Conservation (phyloP, 2,113 vertebrate genomes). For the Centropus unirufus region DNA sequence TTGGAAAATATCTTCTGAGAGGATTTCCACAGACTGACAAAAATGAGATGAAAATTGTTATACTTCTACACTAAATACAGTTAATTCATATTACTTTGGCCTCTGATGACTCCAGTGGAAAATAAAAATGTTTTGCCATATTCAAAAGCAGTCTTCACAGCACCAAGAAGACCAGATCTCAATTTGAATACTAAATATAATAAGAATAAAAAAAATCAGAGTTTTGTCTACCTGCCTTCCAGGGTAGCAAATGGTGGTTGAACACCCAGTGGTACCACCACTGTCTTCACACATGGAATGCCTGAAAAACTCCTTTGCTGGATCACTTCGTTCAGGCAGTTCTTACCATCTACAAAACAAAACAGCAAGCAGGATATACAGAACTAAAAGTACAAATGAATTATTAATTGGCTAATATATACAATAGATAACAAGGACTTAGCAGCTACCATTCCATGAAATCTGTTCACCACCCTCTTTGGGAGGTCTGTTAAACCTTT, state of each 20-base stretch:
- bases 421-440: not conserved
- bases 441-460: not conserved
- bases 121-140: not conserved
- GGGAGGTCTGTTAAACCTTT: not conserved
- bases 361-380: not conserved
- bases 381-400: not conserved
- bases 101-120: not conserved
- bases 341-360: not conserved
- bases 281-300: not conserved
- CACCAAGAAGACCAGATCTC: not conserved
- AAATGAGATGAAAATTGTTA: not conserved
- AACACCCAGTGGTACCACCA: not conserved
- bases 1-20: not conserved
- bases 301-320: not conserved
- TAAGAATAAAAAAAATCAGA: not conserved
- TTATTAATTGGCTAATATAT: not conserved
- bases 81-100: not conserved
- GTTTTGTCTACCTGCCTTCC: not conserved
- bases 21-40: not conserved
- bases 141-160: not conserved
- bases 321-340: not conserved
- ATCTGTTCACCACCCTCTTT: not conserved
- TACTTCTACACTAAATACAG: not conserved
- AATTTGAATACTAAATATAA: not conserved
- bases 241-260: not conserved